Base-by-base conservation (phyloP, 2,113 vertebrate genomes). In the Laticauda laticaudata region DNA sequence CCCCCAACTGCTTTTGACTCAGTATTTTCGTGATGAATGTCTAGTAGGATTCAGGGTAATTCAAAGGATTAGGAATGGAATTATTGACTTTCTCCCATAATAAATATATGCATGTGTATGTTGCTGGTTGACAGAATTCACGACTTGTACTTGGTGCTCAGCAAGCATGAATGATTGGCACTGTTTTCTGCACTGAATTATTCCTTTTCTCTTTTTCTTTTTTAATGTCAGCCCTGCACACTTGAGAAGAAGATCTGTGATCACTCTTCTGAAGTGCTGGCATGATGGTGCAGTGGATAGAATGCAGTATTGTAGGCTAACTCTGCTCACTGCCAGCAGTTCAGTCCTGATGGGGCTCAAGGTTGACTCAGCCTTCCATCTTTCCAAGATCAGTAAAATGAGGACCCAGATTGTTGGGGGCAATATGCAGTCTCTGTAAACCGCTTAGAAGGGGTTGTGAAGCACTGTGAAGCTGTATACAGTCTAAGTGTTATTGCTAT, bases 21-120 rank as follows among this genome's bases (percentile, higher is more conserved):
- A 39, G 20, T 55, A 45, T 94, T 94, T 96, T 56, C 54, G 91
- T 95, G 94, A 94, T 96, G 92, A 95, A 96, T 96, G 94, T 95
- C 95, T 94, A 96, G 93, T 2, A 95, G 51, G 81, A 94, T 96
- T 96, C 91, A 94, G 89, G 92, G 75, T 92, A 90, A 95, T 92
- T 86, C 88, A 95, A 43, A 91, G 92, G 91, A 97, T 96, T 92
- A 97, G 96, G 92, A 96, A 93, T 94, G 96, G 92, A 96, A 96
- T 94, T 94, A 91, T 91, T 92, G 94, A 29, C 29, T 96, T 54
- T 48, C 51, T 94, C 96, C 95, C 97, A 95, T 96, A 91, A 88
- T n/a, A 86, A 55, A 39, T 81, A 43, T 21, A 81, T 81, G 34
- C 75, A 43, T 43, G 34, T 81, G 7, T 81, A 39, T 90, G 20